Conservation (phyloP, 2,113 vertebrate species). For the Menura novaehollandiae region DNA sequence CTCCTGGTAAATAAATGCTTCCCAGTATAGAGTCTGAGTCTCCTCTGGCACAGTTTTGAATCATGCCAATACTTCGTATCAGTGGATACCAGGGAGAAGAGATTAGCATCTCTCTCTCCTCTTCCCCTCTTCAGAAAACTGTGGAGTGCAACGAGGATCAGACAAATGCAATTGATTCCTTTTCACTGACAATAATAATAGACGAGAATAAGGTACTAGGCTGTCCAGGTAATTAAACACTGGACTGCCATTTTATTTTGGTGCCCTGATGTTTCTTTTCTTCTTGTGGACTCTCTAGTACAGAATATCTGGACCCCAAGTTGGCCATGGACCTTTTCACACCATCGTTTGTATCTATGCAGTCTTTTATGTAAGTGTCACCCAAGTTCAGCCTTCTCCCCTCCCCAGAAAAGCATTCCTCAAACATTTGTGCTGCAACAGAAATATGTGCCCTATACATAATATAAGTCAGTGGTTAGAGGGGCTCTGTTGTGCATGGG, state of each 20-base stretch:
- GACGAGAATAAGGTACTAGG: neutral
- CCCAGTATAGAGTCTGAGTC: neutral
- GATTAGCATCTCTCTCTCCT: neutral
- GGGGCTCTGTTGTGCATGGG: neutral
- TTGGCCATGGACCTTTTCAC: neutral
- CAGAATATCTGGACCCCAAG: neutral
- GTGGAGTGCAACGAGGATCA: neutral
- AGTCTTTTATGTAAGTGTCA: neutral
- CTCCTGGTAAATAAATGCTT: neutral
- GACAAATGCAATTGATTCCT: neutral
- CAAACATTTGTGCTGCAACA: neutral
- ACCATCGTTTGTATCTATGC: neutral
- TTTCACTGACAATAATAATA: neutral
- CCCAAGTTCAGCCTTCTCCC: neutral
- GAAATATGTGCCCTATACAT: neutral
- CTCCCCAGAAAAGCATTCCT: neutral
- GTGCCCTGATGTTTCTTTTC: neutral
- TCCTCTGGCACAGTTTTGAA: neutral
- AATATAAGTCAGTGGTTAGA: neutral
- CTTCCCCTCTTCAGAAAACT: neutral
- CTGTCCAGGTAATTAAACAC: neutral
- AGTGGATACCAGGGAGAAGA: neutral
- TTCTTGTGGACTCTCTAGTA: neutral
- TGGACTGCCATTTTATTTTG: neutral
- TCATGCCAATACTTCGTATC: fast-evolving